Base-by-base conservation (phyloP, 92 coral and sea anemone species). In the Parazoanthus darwini region DNA sequence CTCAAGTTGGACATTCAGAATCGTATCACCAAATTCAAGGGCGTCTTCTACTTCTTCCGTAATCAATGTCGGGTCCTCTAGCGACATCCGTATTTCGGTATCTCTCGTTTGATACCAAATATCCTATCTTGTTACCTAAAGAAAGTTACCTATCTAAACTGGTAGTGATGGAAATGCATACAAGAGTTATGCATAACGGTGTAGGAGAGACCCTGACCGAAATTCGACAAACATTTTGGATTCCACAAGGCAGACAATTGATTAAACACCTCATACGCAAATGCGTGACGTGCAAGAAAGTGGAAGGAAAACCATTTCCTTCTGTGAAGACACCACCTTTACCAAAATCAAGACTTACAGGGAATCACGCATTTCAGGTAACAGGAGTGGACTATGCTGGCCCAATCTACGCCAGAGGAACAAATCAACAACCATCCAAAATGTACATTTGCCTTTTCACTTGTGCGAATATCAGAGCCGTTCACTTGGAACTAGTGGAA, bases 191-290 rank as follows among this genome's bases (percentile, higher is more conserved):
- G 33, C 33, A 29, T 29, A 29, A 29, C 33, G 33, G 33, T 29
- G 33, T 92, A 16, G 84, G 77, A 26, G 88, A 74, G 74, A 92
- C 94, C 20, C 91, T 92, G 3, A 90, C 94, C 14, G 75, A 46
- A 11, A 43, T 90, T 22, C 79, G 93, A 72, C 92, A 92, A 85
- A 92, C 92, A 43, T 92, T 74, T 73, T 90, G 93, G 94, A 59
- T 90, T 42, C 33, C 90, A n/a, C 92, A 83, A 39, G 91, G 33
- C 33, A 29, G 33, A 29, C 33, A 29, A 0, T 29, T 29, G 33
- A 29, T 29, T 29, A 29, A 29, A 89, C 74, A 48, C 16, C 56
- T 92, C 42, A n/a, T 92, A 18, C 84, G 82, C 36, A 88, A 87
- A 50, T 29, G 33, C 33, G 33, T 29, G 33, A 29, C 33, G 33